Base-by-base conservation (phyloP, 2,797 vertebrate species). In the Yasuhikotakia modesta region DNA sequence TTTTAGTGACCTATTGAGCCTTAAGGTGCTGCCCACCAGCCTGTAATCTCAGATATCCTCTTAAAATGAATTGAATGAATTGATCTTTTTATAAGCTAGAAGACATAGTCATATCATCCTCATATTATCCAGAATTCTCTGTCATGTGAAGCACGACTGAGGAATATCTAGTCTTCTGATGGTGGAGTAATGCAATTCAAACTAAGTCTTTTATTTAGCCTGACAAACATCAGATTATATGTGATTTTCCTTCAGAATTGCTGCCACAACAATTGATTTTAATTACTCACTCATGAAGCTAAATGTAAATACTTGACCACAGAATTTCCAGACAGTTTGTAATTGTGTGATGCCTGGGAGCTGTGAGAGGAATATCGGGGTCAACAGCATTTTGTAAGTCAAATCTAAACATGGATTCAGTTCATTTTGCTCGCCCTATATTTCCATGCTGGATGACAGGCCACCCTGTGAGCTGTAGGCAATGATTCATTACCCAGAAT, bases 1-100 rank as follows among this genome's bases (percentile, higher is more conserved):
- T 91, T 91, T 91, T 88, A 88, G 90, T 88, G 90, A 92, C 90
- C 88, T 88, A 89, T 92, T 90, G 89, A 92, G 88, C 89, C 89
- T 89, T 92, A 91, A 73, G 83, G 87, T 86, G 85, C 87, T 77
- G 87, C 85, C 86, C 87, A 87, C 88, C 82, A 86, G 86, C 81
- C 84, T 79, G 87, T 91, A 92, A 92, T 91, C 89, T 90, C 88
- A 90, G 85, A 90, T 89, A 91, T 93, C 91, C 91, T 91, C 90
- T 92, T 92, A 90, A 93, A 93, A 92, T 92, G 92, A 91, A 92
- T 92, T 91, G 90, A 91, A 93, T 88, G 78, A 91, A 93, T 93
- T 93, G 92, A 93, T 94, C 90, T 88, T 87, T 81, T 83, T 85
- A 67, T 78, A 72, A 88, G 87, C 88, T 90, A 85, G 86, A 88